These are phyloP conservation scores for Aleiodes testaceus DNA, from an alignment of 2,888 invertebrate genomes.

Conservation along the genomic window DNA sequence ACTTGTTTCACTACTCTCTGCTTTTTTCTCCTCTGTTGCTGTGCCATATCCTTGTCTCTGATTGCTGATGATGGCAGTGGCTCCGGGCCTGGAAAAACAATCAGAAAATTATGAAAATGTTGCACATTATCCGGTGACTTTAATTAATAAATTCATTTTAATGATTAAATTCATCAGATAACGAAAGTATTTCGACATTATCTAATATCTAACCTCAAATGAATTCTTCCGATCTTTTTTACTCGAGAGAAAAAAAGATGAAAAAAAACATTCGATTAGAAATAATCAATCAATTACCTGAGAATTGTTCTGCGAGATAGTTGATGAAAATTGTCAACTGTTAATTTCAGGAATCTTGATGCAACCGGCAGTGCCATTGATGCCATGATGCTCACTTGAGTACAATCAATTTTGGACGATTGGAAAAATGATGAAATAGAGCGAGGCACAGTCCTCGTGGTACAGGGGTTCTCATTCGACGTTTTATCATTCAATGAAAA, in stretches of 20 bases:
- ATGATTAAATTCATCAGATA: not conserved
- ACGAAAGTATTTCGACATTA: constrained; percentile 44
- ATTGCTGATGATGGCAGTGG: constrained; percentile 23
- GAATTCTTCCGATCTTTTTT: not conserved
- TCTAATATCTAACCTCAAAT: constrained; percentile 59
- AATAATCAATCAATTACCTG: constrained; percentile 70
- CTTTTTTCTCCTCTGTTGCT: constrained; percentile 74
- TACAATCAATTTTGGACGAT: constrained; percentile 33
- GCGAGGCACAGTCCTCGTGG: constrained; percentile 46
- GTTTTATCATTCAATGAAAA: not conserved
- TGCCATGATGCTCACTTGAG: constrained; percentile 70
- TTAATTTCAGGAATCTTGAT: constrained; percentile 74
- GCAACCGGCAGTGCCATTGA: constrained; percentile 75
- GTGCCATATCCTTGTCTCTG: constrained; percentile 59
- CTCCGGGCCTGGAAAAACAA: not conserved
- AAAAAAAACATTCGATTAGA: not conserved
- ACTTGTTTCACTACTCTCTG: constrained; percentile 64
- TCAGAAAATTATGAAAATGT: not conserved
- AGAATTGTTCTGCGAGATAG: constrained; percentile 72
- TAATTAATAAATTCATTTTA: not conserved
- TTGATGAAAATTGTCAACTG: constrained; percentile 74
- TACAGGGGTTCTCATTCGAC: constrained; percentile 50
- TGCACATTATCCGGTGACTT: not conserved
- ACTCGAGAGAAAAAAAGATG: not conserved
- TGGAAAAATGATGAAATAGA: constrained; percentile 52